Evolutionary conservation across 2,797 vertebrate genomes (phyloP).

Genomic region (Platyrinchus mystaceus): DNA sequence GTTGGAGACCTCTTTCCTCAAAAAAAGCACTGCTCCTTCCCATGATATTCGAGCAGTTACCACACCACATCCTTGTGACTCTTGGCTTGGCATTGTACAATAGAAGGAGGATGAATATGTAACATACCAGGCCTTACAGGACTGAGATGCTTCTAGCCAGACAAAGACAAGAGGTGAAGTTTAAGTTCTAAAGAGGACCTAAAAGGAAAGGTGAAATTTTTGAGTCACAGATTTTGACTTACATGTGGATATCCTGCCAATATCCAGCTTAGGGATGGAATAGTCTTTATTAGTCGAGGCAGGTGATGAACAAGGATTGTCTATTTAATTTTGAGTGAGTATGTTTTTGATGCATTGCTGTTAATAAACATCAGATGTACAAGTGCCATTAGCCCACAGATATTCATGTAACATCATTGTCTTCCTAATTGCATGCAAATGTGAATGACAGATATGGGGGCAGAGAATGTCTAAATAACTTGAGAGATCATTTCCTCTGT

Average conservation of each 20-base stretch:
- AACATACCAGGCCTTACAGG: neutral
- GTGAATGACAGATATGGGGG: neutral
- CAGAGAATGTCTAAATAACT: neutral
- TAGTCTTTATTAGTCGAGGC: neutral
- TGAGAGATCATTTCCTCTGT: neutral
- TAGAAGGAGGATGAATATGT: neutral
- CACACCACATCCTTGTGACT: neutral
- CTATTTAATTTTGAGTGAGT: neutral
- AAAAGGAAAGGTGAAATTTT: neutral
- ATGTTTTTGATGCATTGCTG: neutral
- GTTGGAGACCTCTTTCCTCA: neutral
- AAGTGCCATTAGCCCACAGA: neutral
- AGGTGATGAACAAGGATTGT: neutral
- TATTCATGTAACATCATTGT: neutral
- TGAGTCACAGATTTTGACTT: neutral
- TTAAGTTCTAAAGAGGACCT: neutral
- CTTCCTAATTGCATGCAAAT: neutral
- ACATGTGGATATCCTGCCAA: neutral
- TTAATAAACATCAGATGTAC: neutral
- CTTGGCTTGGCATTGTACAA: neutral
- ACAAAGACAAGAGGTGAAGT: neutral
- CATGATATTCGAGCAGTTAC: fast-evolving
- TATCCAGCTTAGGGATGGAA: neutral
- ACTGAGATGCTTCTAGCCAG: neutral
- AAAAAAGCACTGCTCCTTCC: neutral